These are phyloP conservation scores for Argya squamiceps DNA, from an alignment of 2,797 vertebrate genomes.

Conservation along the genomic window DNA sequence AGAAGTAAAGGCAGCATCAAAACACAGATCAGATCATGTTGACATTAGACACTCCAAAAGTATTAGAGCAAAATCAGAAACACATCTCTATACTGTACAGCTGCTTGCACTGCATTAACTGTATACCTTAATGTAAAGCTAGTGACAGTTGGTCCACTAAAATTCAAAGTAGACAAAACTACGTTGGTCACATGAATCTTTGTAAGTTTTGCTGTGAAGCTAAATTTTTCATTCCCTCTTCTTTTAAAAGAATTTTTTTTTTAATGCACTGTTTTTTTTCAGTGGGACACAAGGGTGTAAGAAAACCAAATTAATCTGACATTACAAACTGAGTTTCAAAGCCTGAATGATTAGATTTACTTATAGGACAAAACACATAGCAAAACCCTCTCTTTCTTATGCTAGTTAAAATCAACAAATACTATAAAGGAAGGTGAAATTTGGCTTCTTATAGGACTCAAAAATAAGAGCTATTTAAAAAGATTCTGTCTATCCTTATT, in stretches of 20 bases:
- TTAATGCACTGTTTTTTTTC: neutral
- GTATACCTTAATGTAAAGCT: neutral
- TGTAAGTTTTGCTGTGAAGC: neutral
- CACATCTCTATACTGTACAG: neutral
- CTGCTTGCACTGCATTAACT: neutral
- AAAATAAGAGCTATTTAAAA: neutral
- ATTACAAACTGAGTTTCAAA: neutral
- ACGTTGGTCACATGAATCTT: neutral
- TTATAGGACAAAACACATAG: neutral
- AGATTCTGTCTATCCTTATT: neutral
- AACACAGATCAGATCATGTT: neutral
- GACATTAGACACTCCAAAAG: neutral
- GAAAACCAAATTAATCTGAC: neutral
- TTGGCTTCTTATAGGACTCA: neutral
- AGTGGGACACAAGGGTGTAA: fast-evolving
- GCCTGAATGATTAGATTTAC: neutral
- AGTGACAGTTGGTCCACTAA: neutral
- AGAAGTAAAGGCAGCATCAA: neutral
- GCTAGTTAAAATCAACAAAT: neutral
- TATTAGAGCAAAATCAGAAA: neutral
- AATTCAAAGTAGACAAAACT: neutral
- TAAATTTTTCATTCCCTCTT: neutral
- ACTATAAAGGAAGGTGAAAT: neutral
- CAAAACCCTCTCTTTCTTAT: neutral
- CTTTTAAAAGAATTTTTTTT: neutral